Conservation (phyloP, 2,888 invertebrate species). For the Drosophila bunnanda region DNA sequence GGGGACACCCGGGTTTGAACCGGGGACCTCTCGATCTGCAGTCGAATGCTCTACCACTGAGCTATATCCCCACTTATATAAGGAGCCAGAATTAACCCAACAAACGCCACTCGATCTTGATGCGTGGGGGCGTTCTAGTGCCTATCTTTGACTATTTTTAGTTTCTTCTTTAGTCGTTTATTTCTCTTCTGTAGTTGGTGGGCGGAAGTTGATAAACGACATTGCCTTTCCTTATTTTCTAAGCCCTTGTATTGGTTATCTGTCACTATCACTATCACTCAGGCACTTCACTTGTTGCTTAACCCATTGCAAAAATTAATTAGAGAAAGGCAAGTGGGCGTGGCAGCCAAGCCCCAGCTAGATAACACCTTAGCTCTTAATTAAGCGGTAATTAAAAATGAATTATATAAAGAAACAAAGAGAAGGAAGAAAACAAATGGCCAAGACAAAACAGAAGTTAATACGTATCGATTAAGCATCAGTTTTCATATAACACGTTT, state of each 20-base stretch:
- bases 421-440: neutral
- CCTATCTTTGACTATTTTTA: slow-evolving; percentile 22
- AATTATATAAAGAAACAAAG: slow-evolving; percentile 10
- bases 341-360: slow-evolving; percentile 14
- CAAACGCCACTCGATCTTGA: slow-evolving; percentile 17
- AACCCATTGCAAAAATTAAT: slow-evolving; percentile 17
- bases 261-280: slow-evolving; percentile 49
- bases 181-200: neutral
- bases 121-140: slow-evolving; percentile 30
- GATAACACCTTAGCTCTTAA: slow-evolving; percentile 17
- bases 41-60: slow-evolving; percentile 81
- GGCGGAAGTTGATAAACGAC: slow-evolving; percentile 65
- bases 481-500: slow-evolving; percentile 10
- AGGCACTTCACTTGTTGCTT: slow-evolving; percentile 8
- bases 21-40: slow-evolving; percentile 81
- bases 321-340: slow-evolving; percentile 23
- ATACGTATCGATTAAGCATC: slow-evolving; percentile 13
- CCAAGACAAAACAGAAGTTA: slow-evolving; percentile 12
- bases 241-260: slow-evolving; percentile 48
- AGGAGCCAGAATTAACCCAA: slow-evolving; percentile 45
- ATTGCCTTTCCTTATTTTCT: slow-evolving; percentile 18
- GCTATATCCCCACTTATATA: slow-evolving; percentile 62
- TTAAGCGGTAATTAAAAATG: slow-evolving; percentile 9
- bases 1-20: slow-evolving; percentile 80
- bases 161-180: neutral